Evolutionary conservation across 2,113 vertebrate species (phyloP), one percentile per base, ranked within the genome.

Genomic region (Chloropsis cyanopogon): DNA sequence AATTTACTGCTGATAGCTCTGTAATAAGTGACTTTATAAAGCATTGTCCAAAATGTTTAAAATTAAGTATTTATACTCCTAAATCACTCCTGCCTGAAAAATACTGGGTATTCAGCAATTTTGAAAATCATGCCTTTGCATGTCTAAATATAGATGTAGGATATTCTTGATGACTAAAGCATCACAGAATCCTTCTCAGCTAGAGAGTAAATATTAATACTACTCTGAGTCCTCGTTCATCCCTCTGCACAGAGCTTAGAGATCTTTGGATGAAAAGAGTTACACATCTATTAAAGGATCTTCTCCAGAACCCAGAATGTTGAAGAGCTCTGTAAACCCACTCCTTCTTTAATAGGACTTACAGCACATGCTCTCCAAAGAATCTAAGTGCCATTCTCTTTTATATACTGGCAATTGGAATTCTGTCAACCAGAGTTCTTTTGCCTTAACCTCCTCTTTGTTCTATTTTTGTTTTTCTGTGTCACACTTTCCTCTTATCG

Each of bases 141-240:
- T 52, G 11, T 71, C 88, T 88, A 94, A 91, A 90, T 81, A 90
- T 49, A 94, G 78, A 70, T 7, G 29, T 31, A 66, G 81, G 53
- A 82, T 70, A 13, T 47, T 92, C 76, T 86, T 82, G 66, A 78
- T 78, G 57, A 76, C 82, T 71, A 64, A 88, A 94, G 68, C 59
- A 90, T 77, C 82, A 86, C n/a, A 86, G 56, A 80, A 80, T 26
- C 76, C 19, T 75, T 81, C 68, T 80, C 88, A 81, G 44, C 69
- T 57, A 78, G 42, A 87, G 17, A 63, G 47, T 86, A 94, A 94
- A 86, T 93, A 90, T 83, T 92, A 90, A 93, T 81, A 78, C 57
- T 68, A 20, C 41, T 47, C 46, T 10, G 54, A 91, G 90, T 53
- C 49, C 24, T 59, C 11, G 26, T 73, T 82, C 78, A 66, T 73